These are phyloP conservation scores for Reticulitermes lucifugus DNA, from an alignment of 2,888 invertebrate species.

Conservation along the genomic window DNA sequence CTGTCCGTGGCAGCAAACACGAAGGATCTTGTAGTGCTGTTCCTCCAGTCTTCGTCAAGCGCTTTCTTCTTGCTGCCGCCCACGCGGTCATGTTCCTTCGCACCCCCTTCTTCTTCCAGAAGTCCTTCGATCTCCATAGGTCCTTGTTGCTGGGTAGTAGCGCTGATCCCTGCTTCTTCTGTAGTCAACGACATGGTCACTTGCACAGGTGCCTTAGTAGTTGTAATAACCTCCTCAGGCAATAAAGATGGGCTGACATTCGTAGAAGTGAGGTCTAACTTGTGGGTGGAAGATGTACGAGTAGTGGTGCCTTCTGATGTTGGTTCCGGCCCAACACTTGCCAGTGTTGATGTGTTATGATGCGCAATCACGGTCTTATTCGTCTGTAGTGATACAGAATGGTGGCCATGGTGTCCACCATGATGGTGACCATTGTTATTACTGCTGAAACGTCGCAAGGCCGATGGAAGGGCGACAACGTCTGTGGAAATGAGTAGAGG, in stretches of 20 bases:
- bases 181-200: neutral
- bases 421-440: slow-evolving; percentile 52
- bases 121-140: slow-evolving; percentile 21
- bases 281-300: neutral
- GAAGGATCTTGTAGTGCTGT: slow-evolving; percentile 32
- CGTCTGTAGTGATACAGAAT: neutral
- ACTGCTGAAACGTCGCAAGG: slow-evolving; percentile 56
- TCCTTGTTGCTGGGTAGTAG: no score
- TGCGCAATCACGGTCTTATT: neutral
- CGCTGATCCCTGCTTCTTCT: slow-evolving; percentile 19
- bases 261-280: no score
- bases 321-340: no score
- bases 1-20: neutral
- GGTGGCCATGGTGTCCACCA: slow-evolving; percentile 7
- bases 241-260: neutral
- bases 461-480: slow-evolving; percentile 59
- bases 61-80: slow-evolving; percentile 54
- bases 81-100: slow-evolving; percentile 57
- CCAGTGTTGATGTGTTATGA: neutral
- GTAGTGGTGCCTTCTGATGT: neutral
- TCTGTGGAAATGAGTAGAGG: slow-evolving; percentile 58
- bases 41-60: slow-evolving; percentile 27
- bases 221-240: no score
- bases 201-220: neutral
- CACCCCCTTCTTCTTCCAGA: slow-evolving; percentile 34